Evolutionary conservation across 2,888 invertebrate species (phyloP).

Genomic region (Acanthosepion pharaonis): DNA sequence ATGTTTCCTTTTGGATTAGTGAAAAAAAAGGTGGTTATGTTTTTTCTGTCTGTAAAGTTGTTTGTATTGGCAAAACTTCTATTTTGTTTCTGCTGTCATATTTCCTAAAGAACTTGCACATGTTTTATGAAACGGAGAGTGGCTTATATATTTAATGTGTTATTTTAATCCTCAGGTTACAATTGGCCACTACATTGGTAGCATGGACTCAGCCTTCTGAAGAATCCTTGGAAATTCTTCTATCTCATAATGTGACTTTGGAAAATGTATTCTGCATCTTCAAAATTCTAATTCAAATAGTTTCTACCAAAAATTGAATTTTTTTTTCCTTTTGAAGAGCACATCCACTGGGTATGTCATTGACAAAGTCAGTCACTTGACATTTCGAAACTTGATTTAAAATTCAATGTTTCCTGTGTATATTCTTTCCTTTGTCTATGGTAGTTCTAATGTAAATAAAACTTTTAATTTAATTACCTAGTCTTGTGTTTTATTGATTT

Average conservation of each 20-base stretch:
- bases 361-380: constrained; percentile 6
- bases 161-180: constrained; percentile 22
- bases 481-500: background rate
- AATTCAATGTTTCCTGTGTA: constrained; percentile 23
- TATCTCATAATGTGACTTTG: constrained; percentile 33
- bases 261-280: constrained; percentile 33
- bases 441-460: constrained; percentile 33
- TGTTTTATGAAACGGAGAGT: constrained; percentile 18
- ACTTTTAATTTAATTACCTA: constrained; percentile 12
- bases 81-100: background rate
- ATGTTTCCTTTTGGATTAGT: background rate
- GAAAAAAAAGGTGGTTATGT: background rate
- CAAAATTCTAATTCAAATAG: constrained; percentile 33
- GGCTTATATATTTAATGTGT: constrained; percentile 33
- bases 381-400: constrained; percentile 15
- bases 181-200: constrained; percentile 4
- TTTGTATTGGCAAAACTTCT: background rate
- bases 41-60: background rate
- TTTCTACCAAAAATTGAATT: constrained; percentile 33
- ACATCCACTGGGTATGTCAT: constrained; percentile 33
- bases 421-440: constrained; percentile 33
- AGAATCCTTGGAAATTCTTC: constrained; percentile 21
- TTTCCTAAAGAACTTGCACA: background rate
- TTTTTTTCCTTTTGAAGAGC: background rate
- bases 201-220: constrained; percentile 11